These are phyloP conservation scores for Megalonaias nervosa DNA, from an alignment of 1,140 invertebrate genomes.

Conservation along the genomic window DNA sequence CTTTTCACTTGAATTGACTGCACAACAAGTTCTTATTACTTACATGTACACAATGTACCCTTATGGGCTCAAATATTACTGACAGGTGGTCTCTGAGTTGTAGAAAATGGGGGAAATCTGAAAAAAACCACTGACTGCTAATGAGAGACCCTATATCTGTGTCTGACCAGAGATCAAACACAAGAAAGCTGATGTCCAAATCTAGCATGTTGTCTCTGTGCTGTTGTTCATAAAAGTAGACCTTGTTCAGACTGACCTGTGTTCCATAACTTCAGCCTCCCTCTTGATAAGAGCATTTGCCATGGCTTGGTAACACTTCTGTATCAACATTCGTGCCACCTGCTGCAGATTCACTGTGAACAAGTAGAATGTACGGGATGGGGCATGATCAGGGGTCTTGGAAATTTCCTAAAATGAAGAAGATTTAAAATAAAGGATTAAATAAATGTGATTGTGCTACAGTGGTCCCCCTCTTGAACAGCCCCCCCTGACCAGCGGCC, in stretches of 20 bases:
- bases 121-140: too few species aligned
- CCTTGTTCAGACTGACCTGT: constrained; percentile 43
- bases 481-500: too few species aligned
- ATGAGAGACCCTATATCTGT: too few species aligned
- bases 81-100: too few species aligned
- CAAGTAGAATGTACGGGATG: constrained; percentile 82
- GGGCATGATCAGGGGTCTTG: constrained; percentile 74
- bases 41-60: too few species aligned
- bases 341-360: constrained; percentile 80
- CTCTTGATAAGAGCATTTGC: constrained; percentile 56
- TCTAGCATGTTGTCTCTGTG: neutral
- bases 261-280: constrained; percentile 52
- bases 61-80: too few species aligned
- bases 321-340: constrained; percentile 81
- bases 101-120: too few species aligned
- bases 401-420: constrained; percentile 76
- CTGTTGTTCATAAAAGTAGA: too few species aligned
- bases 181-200: neutral
- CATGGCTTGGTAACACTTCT: constrained; percentile 78
- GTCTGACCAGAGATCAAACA: neutral
- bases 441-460: neutral
- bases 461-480: too few species aligned
- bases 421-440: neutral
- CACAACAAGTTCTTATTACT: too few species aligned
- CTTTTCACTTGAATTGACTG: too few species aligned